Evolutionary conservation across 2,113 vertebrate species (phyloP).

Genomic region (Bos indicus): DNA sequence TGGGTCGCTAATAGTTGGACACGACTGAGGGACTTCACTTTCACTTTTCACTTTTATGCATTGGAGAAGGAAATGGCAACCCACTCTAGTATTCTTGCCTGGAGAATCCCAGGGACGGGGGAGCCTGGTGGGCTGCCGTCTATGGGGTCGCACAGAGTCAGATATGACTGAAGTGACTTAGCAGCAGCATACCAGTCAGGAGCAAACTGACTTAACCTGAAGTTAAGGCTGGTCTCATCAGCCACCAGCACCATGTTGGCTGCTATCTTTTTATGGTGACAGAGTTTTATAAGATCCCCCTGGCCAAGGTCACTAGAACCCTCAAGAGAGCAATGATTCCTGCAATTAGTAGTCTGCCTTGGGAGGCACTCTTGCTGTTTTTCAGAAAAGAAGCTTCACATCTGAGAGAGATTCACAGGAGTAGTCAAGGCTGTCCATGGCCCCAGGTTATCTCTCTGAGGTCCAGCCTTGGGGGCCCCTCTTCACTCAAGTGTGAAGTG

Average conservation of each 20-base stretch:
- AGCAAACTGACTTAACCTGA: background rate
- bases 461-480: background rate
- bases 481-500: background rate
- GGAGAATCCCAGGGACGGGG: too few relatives aligned
- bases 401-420: background rate
- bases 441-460: background rate
- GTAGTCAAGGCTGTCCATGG: background rate
- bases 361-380: background rate
- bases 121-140: too few relatives aligned
- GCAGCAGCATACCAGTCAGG: background rate
- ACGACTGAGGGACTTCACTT: too few relatives aligned
- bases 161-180: too few relatives aligned
- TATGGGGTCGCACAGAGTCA: too few relatives aligned
- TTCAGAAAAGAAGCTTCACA: background rate
- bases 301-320: background rate
- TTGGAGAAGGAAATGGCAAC: too few relatives aligned
- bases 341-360: background rate
- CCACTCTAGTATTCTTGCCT: too few relatives aligned
- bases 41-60: too few relatives aligned
- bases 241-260: background rate
- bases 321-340: background rate
- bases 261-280: background rate
- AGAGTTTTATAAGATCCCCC: background rate
- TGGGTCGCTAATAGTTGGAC: too few relatives aligned
- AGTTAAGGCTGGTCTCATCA: background rate